Evolutionary conservation across 2,113 vertebrate genomes (phyloP).

Genomic region (Pavo muticus): DNA sequence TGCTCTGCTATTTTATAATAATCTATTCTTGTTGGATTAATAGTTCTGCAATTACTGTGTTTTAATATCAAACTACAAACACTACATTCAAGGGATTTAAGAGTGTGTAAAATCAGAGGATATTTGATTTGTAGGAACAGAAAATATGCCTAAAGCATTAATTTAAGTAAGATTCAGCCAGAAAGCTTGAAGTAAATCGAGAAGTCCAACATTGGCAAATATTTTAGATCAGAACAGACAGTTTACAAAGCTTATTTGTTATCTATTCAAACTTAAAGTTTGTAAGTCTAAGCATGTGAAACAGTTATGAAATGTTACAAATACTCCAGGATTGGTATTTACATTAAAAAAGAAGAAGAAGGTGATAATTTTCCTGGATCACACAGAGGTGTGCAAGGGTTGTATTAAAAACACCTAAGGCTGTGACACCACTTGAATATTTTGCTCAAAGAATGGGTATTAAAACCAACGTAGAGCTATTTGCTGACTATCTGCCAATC

Average conservation of each 20-base stretch:
- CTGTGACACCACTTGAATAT: background rate
- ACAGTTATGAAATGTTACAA: background rate
- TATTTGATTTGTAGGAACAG: background rate
- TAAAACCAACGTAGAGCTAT: background rate
- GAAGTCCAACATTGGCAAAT: background rate
- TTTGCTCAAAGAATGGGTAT: background rate
- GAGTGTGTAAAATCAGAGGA: background rate
- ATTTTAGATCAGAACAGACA: background rate
- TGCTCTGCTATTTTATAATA: background rate
- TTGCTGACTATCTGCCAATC: background rate
- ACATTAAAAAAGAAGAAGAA: background rate
- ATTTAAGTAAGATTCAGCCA: background rate
- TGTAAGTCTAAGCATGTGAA: background rate
- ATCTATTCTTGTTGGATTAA: background rate
- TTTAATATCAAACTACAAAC: background rate
- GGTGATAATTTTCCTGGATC: background rate
- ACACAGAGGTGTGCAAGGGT: background rate
- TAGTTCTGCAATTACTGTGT: background rate
- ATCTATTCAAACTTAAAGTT: background rate
- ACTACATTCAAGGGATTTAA: background rate
- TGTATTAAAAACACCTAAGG: background rate
- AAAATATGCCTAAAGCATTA: background rate
- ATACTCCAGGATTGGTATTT: background rate
- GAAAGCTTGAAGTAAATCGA: background rate
- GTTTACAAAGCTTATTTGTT: background rate